Conservation (phyloP, 2,888 invertebrate species). For the Aplocera efformata region DNA sequence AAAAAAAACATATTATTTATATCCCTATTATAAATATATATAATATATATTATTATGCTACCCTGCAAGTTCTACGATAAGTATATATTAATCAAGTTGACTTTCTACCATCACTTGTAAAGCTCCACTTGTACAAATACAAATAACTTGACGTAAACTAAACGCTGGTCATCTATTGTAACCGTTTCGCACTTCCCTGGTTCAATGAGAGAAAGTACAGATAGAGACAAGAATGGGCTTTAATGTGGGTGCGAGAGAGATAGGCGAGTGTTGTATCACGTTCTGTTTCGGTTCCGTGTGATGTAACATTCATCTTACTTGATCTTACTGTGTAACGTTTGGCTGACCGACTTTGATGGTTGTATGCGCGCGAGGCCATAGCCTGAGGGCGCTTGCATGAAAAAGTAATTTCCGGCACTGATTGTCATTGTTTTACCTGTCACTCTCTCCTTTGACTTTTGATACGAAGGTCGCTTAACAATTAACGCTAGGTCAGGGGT, state of each 20-base stretch:
- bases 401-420: too few relatives aligned
- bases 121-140: constrained; percentile 1
- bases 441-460: too few relatives aligned
- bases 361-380: not conserved
- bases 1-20: too few relatives aligned
- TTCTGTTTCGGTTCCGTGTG: constrained; percentile 49
- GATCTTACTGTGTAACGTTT: constrained; percentile 17
- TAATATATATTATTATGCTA: too few relatives aligned
- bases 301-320: constrained; percentile 29
- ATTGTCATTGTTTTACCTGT: too few relatives aligned
- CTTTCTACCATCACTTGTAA: constrained; percentile 5
- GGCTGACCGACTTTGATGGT: constrained; percentile 17
- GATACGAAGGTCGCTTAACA: too few relatives aligned
- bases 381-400: too few relatives aligned
- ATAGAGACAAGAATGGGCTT: not conserved
- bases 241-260: constrained; percentile 10
- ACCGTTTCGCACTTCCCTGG: constrained; percentile 5
- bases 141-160: constrained; percentile 1
- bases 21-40: too few relatives aligned
- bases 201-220: constrained; percentile 10
- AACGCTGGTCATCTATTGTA: constrained; percentile 8
- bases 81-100: not conserved
- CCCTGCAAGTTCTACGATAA: too few relatives aligned
- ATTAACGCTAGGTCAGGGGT: too few relatives aligned
- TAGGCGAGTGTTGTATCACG: constrained; percentile 37